Percentiles rank a stretch among this genome's conserved stretches.
phyloP scores from a whole-genome alignment of 64 coral and sea anemone genomes.

The Pocillopora damicornis region DNA sequence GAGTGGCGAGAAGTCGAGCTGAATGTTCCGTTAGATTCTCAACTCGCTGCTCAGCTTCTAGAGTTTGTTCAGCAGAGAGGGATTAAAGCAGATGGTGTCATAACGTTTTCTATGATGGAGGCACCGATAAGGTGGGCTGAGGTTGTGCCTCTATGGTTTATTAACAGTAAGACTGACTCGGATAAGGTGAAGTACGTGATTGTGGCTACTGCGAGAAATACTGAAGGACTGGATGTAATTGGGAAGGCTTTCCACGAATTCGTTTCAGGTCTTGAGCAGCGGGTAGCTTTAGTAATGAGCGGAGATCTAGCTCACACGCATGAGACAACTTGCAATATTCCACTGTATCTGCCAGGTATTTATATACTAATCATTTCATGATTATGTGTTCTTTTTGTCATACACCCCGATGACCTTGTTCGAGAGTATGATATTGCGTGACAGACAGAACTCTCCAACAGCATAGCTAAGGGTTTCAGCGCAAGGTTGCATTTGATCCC shows the following conservation, averaged over 20 bases:
- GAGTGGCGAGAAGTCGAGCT: slow-evolving; percentile 61
- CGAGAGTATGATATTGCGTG: no score
- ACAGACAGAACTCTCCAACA: no score
- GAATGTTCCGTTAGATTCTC: slow-evolving; percentile 31
- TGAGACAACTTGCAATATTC: slow-evolving; percentile 34
- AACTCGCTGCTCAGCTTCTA: slow-evolving; percentile 36
- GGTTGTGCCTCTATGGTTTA: slow-evolving; percentile 75
- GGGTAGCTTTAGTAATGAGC: slow-evolving; percentile 68
- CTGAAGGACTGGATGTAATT: slow-evolving; percentile 13
- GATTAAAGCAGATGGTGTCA: slow-evolving; percentile 52
- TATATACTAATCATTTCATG: not conserved
- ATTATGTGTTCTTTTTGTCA: no score
- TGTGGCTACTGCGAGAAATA: not conserved
- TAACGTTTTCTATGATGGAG: slow-evolving; percentile 44
- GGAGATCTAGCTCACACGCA: slow-evolving; percentile 72
- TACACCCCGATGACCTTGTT: no score
- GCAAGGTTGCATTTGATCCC: no score
- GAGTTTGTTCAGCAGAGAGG: slow-evolving; percentile 39
- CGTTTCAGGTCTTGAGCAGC: slow-evolving; percentile 40
- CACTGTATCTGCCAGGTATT: slow-evolving; percentile 72
- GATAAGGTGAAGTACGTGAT: slow-evolving; percentile 64
- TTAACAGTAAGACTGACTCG: slow-evolving; percentile 54
- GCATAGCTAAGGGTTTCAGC: no score
- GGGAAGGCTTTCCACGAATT: slow-evolving; percentile 49
- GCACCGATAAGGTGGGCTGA: slow-evolving; percentile 78